Evolutionary conservation across 1,140 invertebrate genomes (phyloP).

Genomic region (Lepidurus packardi): DNA sequence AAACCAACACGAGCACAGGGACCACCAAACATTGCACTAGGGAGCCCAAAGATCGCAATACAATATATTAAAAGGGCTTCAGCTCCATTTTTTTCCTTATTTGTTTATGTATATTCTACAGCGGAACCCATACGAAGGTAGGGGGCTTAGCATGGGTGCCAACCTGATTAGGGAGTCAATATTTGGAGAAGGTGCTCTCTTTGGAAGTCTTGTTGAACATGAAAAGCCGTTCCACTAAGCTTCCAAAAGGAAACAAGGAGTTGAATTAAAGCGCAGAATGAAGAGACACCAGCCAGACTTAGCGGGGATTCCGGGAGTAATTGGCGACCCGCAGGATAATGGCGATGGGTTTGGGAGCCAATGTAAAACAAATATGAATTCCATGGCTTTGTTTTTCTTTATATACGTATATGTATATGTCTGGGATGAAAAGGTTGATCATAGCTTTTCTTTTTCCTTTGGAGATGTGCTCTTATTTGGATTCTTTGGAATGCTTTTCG

Average conservation of each 20-base stretch:
- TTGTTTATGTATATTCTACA: background rate
- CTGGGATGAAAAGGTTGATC: background rate
- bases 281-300: background rate
- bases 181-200: conserved; percentile 2
- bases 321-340: conserved; percentile 7
- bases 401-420: background rate
- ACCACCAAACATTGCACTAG: too few species aligned
- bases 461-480: background rate
- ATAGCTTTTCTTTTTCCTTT: background rate
- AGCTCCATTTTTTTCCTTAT: background rate
- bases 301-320: background rate
- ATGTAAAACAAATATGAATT: background rate
- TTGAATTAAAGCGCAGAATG: background rate
- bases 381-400: background rate
- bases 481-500: background rate
- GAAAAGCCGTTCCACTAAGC: background rate
- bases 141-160: conserved; percentile 12
- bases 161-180: conserved; percentile 10
- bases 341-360: background rate
- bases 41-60: too few species aligned
- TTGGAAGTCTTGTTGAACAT: background rate
- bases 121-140: background rate
- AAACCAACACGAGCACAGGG: background rate
- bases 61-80: background rate
- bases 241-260: background rate